Evolutionary conservation across 2,888 invertebrate species (phyloP), one percentile per base, ranked within the genome.

Genomic region (Euzetes globulus): DNA sequence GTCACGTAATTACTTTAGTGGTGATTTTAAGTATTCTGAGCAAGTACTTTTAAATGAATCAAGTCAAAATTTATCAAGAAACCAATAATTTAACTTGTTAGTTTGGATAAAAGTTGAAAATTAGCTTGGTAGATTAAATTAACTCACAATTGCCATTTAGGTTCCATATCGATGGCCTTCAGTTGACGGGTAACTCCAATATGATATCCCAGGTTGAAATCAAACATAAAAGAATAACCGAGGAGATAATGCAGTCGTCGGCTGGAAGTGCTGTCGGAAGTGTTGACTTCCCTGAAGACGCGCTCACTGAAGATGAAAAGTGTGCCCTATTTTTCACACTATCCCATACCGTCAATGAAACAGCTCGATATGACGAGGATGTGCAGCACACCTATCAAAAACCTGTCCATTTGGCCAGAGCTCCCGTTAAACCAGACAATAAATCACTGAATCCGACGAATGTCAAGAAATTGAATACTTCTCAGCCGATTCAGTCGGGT

Each of bases 271-370:
- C 55, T 0, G 58, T 41, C 55, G 55, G 55, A 55, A 25, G 25
- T 25, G 5, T 55, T 2, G 68, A 37, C 17, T 77, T 75, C 52
- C 45, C 37, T 7, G 76, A 76, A 63, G 75, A 76, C 3, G 74
- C 74, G 33, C 72, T 79, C 11, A 75, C 77, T 0, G 60, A 76
- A 6, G 77, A 77, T 65, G 78, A 79, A 71, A 77, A 78, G 60
- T 79, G 79, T 55, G 75, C 77, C 15, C 60, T 79, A 11, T 78
- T 77, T 71, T 78, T 76, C 70, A 77, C 78, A 75, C n/a, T 78
- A 0, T 77, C 77, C 0, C 78, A 79, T 33, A 71, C 73, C 11
- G 37, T 79, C 7, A 78, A 74, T 45, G 71, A 75, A 29, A 76
- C 76, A 9, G 72, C 73, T n/a, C 33, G 15, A 9, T 9, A 50